Base-by-base conservation (phyloP, 2,797 vertebrate genomes). In the Xiphophorus birchmanni region DNA sequence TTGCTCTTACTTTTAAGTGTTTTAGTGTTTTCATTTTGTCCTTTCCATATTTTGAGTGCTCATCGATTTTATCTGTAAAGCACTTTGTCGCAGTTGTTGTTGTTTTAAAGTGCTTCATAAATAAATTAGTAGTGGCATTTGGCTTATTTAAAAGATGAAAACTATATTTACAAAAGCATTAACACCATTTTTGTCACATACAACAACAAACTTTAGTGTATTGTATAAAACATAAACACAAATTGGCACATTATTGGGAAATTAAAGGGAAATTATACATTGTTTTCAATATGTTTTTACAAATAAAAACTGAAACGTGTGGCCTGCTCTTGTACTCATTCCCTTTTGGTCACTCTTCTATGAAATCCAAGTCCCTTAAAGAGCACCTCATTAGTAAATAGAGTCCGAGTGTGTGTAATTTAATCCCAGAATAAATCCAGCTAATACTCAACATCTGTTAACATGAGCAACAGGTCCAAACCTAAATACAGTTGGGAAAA, bases 401-500 rank as follows among this genome's bases (percentile, higher is more conserved):
- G 18, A 67, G 18, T 23, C 8, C 0, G 3, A 9, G 32, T 40
- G 17, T 52, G 50, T 52, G 50, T 52, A 52, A 52, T 52, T 52
- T 52, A 9, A 52, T 7, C 21, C 23, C 8, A 52, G 50, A 21
- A 52, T 52, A 52, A 23, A 52, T 52, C 50, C 29, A 65, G 60
- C 60, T 65, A 17, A 23, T 8, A 23, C 18, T 52, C 50, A 21
- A 52, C 15, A 65, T 65, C 26, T 65, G 60, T 35, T 17, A 65
- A 17, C 6, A 21, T 18, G 15, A 9, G 32, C 6, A 0, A 18
- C 15, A 65, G 26, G 15, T 65, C 6, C 32, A 65, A 35, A 37
- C 32, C 13, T 52, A 60, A 73, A 76, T 81, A 76, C 54, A 44
- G 35, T 13, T 17, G 5, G 23, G 17, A 56, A 75, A 82, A n/a